Evolutionary conservation across 2,888 invertebrate genomes (phyloP).

Genomic region (Amiota communis): DNA sequence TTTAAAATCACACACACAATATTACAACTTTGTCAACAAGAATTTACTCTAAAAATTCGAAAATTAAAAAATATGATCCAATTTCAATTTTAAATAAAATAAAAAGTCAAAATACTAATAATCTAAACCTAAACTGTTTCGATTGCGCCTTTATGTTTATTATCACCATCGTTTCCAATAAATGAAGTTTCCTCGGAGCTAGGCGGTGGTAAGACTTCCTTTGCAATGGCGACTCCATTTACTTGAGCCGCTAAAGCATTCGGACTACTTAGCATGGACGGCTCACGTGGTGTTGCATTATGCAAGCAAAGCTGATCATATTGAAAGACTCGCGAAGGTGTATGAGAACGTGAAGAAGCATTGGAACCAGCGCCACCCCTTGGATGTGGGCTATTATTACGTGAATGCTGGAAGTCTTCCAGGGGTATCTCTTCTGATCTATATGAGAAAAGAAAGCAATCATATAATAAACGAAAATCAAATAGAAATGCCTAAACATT

Average conservation of each 20-base stretch:
- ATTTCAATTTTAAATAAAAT: no score
- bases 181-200: slow-evolving; percentile 87
- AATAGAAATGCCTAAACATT: neutral
- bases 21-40: no score
- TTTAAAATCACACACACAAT: no score
- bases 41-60: no score
- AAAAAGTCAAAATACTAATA: slow-evolving; percentile 26
- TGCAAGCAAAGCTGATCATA: slow-evolving; percentile 62
- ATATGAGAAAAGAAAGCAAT: slow-evolving; percentile 15
- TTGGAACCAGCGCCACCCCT: slow-evolving; percentile 54
- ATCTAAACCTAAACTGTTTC: slow-evolving; percentile 76
- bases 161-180: slow-evolving; percentile 74
- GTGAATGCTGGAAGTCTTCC: slow-evolving; percentile 81
- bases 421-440: slow-evolving; percentile 86
- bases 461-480: neutral
- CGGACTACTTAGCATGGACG: slow-evolving; percentile 38
- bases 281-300: slow-evolving; percentile 56
- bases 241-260: slow-evolving; percentile 53
- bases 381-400: slow-evolving; percentile 74
- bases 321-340: slow-evolving; percentile 66
- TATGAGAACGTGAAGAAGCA: slow-evolving; percentile 74
- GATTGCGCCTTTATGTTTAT: slow-evolving; percentile 72
- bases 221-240: slow-evolving; percentile 59
- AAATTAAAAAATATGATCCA: neutral
- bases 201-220: slow-evolving; percentile 57